Evolutionary conservation across 2,113 vertebrate species (phyloP), one percentile per base, ranked within the genome.

Genomic region (Mastomys natalensis): DNA sequence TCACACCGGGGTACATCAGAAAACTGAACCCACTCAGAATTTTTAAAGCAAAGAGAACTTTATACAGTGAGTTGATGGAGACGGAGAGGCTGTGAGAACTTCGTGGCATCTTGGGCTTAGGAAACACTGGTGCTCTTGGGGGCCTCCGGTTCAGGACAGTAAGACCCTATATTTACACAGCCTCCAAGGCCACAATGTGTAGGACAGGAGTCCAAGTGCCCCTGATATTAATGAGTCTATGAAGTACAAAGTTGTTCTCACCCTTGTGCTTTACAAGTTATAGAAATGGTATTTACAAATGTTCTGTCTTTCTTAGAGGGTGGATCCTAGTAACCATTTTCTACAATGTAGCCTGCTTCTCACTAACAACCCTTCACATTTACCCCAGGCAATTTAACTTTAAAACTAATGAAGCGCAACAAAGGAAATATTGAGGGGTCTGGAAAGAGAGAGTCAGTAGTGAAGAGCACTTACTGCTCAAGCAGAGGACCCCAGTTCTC

Each of bases 21-120:
- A 93, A 48, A 81, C 45, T 45, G 19, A 93, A 82, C 89, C 45
- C 66, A 62, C 64, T 53, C 9, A 5, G 34, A 80, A 19, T 48
- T 10, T 45, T 87, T 78, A 91, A 85, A 78, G 40, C 48, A 85
- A 77, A 66, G 45, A 91, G n/a, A 85, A 53, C n/a, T 90, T 84
- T 43, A 77, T 7, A 53, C 7, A 7, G 43, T 37, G 68, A 82
- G 48, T n/a, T 55, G 31, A 5, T 51, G 60, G 60, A 70, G 68
- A 43, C 37, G 4, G 62, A 84, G 10, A 60, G 40, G 66, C 40
- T 64, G 4, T 26, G 11, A 24, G 16, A 55, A 91, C 93, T n/a
- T 2, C 6, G 72, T 72, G 51, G 1, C 22, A 82, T 4, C 60
- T 51, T 48, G 87, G 62, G 45, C 48, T 22, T 73, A 48, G 40